phyloP scores from a whole-genome alignment of 2,797 vertebrate genomes.

The Dipus sagitta region DNA sequence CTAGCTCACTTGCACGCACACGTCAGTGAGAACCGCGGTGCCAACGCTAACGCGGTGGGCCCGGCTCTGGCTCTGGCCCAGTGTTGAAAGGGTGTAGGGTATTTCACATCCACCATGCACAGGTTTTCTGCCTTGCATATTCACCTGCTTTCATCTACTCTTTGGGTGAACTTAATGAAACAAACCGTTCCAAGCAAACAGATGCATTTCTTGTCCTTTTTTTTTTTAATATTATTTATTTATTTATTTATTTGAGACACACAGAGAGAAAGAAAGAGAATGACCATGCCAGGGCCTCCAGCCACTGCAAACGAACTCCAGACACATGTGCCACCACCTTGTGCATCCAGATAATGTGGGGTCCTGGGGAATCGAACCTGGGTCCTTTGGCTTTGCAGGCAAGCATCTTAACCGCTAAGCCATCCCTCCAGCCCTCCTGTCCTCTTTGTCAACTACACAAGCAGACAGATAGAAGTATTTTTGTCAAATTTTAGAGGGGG shows the following conservation, averaged over 20 bases:
- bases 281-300: too few species aligned
- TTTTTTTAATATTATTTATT: background rate
- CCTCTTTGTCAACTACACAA: slow-evolving; percentile 13
- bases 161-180: background rate
- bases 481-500: background rate
- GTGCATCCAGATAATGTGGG: too few species aligned
- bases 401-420: too few species aligned
- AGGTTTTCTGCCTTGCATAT: slow-evolving; percentile 13
- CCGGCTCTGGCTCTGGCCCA: background rate
- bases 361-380: too few species aligned
- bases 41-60: background rate
- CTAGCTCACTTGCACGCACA: background rate
- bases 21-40: background rate
- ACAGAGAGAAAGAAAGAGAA: too few species aligned
- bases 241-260: too few species aligned
- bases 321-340: too few species aligned
- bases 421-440: background rate
- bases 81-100: slow-evolving; percentile 20
- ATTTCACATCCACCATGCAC: background rate
- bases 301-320: too few species aligned
- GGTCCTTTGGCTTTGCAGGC: too few species aligned
- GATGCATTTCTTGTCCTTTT: background rate
- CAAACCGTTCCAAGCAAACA: background rate
- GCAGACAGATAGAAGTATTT: slow-evolving; percentile 6
- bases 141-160: slow-evolving; percentile 26